A percentile compares a stretch with the other conserved stretches of the same genome.
These are phyloP conservation scores for Okapia johnstoni DNA, from an alignment of 2,113 vertebrate species.

Conservation along the genomic window DNA sequence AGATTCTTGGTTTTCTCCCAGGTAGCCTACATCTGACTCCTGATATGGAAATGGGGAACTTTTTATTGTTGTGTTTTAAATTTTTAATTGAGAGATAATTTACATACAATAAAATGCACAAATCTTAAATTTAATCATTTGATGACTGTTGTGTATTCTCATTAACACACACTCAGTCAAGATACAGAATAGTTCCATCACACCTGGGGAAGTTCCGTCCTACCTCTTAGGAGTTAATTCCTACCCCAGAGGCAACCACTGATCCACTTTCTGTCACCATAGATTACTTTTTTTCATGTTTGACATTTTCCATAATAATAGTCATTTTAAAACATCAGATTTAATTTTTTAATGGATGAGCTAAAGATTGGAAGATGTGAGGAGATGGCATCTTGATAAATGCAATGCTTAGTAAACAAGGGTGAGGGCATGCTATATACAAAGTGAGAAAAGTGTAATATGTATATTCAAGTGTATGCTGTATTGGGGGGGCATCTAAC, in stretches of 20 bases:
- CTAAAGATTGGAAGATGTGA: not conserved
- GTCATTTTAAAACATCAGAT: not conserved
- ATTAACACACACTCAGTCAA: not conserved
- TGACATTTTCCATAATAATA: not conserved
- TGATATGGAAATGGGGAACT: not conserved
- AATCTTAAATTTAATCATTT: not conserved
- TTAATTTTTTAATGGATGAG: not conserved
- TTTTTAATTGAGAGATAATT: slow-evolving; percentile 16
- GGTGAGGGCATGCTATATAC: not conserved
- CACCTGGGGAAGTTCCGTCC: not conserved
- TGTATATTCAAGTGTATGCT: slow-evolving; percentile 4
- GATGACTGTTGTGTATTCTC: not conserved
- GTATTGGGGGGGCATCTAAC: not conserved
- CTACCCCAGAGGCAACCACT: not conserved
- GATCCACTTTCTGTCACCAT: not conserved
- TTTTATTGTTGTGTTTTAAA: not conserved
- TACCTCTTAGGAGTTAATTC: not conserved
- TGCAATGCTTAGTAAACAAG: not conserved
- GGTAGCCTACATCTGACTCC: not conserved
- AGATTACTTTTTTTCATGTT: not conserved
- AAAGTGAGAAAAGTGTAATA: not conserved
- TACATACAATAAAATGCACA: not conserved
- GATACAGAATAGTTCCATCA: not conserved
- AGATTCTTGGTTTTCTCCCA: not conserved
- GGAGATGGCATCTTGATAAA: not conserved